Evolutionary conservation across 2,113 vertebrate species (phyloP), one percentile per base, ranked within the genome.

Genomic region (Terrapene triunguis): DNA sequence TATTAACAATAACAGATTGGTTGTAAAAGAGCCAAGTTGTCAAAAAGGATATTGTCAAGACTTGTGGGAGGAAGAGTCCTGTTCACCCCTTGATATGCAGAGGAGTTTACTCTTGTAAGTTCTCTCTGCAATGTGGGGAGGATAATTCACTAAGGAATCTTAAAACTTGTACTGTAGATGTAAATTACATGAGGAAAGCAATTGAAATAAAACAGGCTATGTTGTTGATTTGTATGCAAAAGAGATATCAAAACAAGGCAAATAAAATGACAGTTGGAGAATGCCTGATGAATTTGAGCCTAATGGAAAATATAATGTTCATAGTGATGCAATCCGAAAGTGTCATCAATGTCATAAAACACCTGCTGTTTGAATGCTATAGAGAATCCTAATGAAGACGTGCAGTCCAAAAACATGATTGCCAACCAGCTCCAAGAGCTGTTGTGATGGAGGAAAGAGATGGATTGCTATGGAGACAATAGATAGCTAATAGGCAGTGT

Each of bases 401-500:
- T 96, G 95, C 92, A 93, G 97, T 50, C 88, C 94, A 80, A 96
- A 96, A 95, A 86, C 88, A 87, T 89, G 95, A 96, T 97, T 96
- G 95, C 74, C 54, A 84, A 90, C 57, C 62, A 76, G 92, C 86
- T 97, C 59, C 89, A 88, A 93, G 53, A 90, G 85, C 92, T 91
- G 92, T 85, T 89, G 69, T 91, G 90, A 90, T 86, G 92, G 86
- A 69, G 22, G 90, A 92, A 94, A 94, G 65, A 95, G 85, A 93
- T 88, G 11, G 62, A 96, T 97, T 96, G 94, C 97, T 96, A 97
- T 97, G 97, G 96, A 97, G 96, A 97, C 97, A 96, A 92, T 92
- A 93, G 89, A 94, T 83, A 94, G 42, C 95, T 96, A 95, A 96
- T 96, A 95, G 19, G 81, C 94, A 59, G 53, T 29, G 16, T 50